Percentiles rank a stretch among this genome's conserved stretches.
phyloP scores from a whole-genome alignment of 2,888 invertebrate genomes.

The Taenaris catops region DNA sequence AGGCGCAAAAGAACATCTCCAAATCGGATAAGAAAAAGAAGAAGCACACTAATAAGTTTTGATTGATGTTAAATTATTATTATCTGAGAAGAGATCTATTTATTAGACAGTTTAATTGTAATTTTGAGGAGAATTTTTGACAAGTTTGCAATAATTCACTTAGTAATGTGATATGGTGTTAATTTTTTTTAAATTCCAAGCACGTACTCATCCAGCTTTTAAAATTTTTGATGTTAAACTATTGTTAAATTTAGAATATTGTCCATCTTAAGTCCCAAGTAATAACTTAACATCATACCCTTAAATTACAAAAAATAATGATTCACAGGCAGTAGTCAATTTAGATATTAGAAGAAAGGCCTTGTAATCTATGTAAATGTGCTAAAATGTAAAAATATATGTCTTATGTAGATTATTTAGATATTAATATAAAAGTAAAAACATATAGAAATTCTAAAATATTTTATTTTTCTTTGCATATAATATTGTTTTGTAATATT shows the following conservation, averaged over 20 bases:
- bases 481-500: slow-evolving; percentile 66
- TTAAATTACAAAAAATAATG: slow-evolving; percentile 24
- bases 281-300: slow-evolving; percentile 25
- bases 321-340: slow-evolving; percentile 27
- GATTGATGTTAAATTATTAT: slow-evolving; percentile 74
- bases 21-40: too few relatives aligned
- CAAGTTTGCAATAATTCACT: slow-evolving; percentile 18
- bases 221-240: slow-evolving; percentile 19
- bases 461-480: slow-evolving; percentile 51
- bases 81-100: slow-evolving; percentile 36
- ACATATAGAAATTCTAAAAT: slow-evolving; percentile 53
- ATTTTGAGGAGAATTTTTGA: slow-evolving; percentile 20
- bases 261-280: slow-evolving; percentile 4
- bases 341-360: slow-evolving; percentile 38
- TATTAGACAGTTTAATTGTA: slow-evolving; percentile 41
- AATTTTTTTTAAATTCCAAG: slow-evolving; percentile 19
- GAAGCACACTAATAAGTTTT: slow-evolving; percentile 89
- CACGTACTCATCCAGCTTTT: slow-evolving; percentile 22
- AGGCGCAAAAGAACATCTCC: too few relatives aligned
- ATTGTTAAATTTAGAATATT: slow-evolving; percentile 17
- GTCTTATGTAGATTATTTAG: slow-evolving; percentile 53
- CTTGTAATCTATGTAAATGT: slow-evolving; percentile 72
- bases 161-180: slow-evolving; percentile 20
- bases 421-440: slow-evolving; percentile 33
- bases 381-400: slow-evolving; percentile 60